Evolutionary conservation across 2,888 invertebrate genomes (phyloP).

Genomic region (Embidobia sp.): DNA sequence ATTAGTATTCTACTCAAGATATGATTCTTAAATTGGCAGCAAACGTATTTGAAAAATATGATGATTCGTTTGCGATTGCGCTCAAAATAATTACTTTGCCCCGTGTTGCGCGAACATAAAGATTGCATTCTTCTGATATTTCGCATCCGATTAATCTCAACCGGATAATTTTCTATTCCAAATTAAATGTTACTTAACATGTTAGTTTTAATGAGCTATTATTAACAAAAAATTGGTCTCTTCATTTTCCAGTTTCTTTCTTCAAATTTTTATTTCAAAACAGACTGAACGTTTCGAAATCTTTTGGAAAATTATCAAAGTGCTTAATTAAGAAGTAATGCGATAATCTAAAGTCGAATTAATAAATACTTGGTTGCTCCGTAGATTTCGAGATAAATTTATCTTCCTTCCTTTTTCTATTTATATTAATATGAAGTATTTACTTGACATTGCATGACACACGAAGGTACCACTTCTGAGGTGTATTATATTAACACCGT

Average conservation of each 20-base stretch:
- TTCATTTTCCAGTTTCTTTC: no score
- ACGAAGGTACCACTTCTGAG: slow-evolving; percentile 10
- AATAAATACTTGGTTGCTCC: background rate
- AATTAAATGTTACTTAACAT: no score
- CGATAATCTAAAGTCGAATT: no score
- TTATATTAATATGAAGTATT: slow-evolving; percentile 26
- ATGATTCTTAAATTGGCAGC: slow-evolving; percentile 13
- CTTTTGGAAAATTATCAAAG: no score
- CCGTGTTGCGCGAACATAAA: slow-evolving; percentile 32
- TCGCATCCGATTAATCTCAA: slow-evolving; percentile 12
- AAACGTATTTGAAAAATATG: slow-evolving; percentile 43
- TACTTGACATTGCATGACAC: slow-evolving; percentile 11
- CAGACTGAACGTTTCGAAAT: background rate
- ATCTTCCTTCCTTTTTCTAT: background rate
- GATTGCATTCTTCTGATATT: slow-evolving; percentile 15
- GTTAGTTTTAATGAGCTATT: no score
- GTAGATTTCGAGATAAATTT: slow-evolving; percentile 7
- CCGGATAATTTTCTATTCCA: no score
- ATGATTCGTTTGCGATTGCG: slow-evolving; percentile 22
- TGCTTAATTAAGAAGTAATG: no score
- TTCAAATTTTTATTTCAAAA: no score
- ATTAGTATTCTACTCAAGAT: slow-evolving; percentile 23
- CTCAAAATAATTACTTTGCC: slow-evolving; percentile 30
- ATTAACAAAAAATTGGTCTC: no score
- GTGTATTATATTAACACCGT: slow-evolving; percentile 6